Evolutionary conservation across 2,888 invertebrate genomes (phyloP), one percentile per base, ranked within the genome.

Genomic region (Cataglyphis cursor): DNA sequence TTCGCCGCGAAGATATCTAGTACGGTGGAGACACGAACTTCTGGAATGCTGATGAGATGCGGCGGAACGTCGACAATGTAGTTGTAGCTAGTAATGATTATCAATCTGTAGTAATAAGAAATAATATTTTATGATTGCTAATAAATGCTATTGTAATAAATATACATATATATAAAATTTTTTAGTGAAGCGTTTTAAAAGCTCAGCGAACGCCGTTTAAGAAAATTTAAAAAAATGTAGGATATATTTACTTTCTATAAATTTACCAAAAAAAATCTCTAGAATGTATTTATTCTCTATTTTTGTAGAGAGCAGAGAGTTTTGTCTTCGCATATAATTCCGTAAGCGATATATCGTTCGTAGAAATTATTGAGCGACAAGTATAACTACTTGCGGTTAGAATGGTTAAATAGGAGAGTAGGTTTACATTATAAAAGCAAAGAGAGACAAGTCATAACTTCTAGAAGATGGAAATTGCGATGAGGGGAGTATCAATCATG

Each of bases 401-500:
- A 51, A 51, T 0, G 51, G 51, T 51, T 51, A n/a, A 51, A 51
- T 51, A 51, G 51, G n/a, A 51, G 51, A 51, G 18, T 73, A 61
- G 41, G 12, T 61, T 41, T 28, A 44, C 5, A 44, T 31, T 28
- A 15, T 61, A 12, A 10, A 35, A 64, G n/a, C 28, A 41, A 59
- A 74, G 21, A 9, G 28, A 9, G 28, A 62, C 28, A 62, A 44
- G 24, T 64, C 48, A 35, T 64, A 48, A 51, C 12, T 8, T 65
- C 4, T 51, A 65, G 31, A 65, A 65, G 51, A 75, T 51, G 35
- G 8, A 38, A 75, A 75, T 75, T 5, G 24, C 24, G 35, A 65
- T 65, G 65, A 75, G 51, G 65, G 24, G 12, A 61, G 38, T 65
- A 65, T 65, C 51, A 65, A 65, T 75, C 75, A 65, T n/a, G 65